Evolutionary conservation across 2,113 vertebrate species (phyloP), one percentile per base, ranked within the genome.

Genomic region (Odontesthes bonariensis): DNA sequence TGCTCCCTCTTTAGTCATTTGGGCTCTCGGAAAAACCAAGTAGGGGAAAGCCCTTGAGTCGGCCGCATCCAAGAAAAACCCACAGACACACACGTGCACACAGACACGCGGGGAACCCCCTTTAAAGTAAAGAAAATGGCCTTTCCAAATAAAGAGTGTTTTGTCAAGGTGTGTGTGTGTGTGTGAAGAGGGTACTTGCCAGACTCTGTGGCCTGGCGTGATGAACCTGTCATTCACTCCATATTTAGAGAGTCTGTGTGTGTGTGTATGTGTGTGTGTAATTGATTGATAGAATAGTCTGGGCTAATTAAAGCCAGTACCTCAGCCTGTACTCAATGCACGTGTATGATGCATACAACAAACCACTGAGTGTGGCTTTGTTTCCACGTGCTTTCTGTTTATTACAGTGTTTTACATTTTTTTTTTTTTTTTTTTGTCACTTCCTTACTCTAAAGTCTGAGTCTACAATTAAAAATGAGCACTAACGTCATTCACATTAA

Each of bases 11-110:
- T 6, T 62, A 44, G 69, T 79, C 79, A 73, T 53, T 57, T 61
- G 60, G 49, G 71, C 81, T 86, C 69, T 85, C 82, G 90, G 88
- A 92, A 92, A 91, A 90, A 92, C 69, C 79, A 90, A 86, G 77
- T 81, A 86, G 86, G 90, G 91, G 87, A 92, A 92, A 93, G 88
- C 89, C 88, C 90, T 89, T 1, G 16, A 80, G 83, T 76, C 13
- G 77, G 32, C 38, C 2, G 40, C 7, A 22, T 85, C 92, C 89
- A 91, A 93, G 70, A 85, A 82, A 88, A 86, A 91, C 83, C 68
- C 13, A 19, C 47, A 12, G 19, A 67, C 33, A 56, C 54, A 84
- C 49, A 70, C 54, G 22, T 58, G 61, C 63, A 46, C 68, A 78
- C 17, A 47, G 32, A 74, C n/a, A 75, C 69, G 38, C 0, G 69